Conservation (phyloP, 2,797 vertebrate species). For the Darevskia mixta region DNA sequence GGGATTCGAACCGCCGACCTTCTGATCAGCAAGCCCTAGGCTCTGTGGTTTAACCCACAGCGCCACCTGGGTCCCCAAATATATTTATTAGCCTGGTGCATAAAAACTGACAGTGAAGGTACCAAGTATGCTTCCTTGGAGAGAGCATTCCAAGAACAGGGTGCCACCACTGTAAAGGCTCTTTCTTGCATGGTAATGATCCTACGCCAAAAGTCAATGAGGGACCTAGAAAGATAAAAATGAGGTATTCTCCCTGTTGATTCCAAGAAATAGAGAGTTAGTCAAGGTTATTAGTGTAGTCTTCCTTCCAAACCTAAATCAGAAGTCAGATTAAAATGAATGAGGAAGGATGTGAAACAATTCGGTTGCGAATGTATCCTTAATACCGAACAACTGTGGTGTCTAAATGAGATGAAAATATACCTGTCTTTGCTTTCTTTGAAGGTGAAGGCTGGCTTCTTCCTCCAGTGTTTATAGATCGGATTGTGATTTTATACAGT, state of each 20-base stretch:
- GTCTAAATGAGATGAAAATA: constrained; percentile 24
- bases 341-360: neutral
- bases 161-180: too few relatives aligned
- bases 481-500: constrained; percentile 86
- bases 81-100: too few relatives aligned
- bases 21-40: too few relatives aligned
- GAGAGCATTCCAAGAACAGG: too few relatives aligned
- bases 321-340: neutral
- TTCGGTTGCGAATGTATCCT: neutral
- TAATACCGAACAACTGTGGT: neutral
- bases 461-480: constrained; percentile 82
- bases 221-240: neutral
- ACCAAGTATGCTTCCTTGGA: too few relatives aligned
- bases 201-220: neutral
- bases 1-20: too few relatives aligned
- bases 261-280: neutral
- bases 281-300: neutral
- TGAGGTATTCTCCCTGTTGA: neutral
- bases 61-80: too few relatives aligned
- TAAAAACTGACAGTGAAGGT: too few relatives aligned
- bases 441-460: constrained; percentile 87
- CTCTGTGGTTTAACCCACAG: too few relatives aligned
- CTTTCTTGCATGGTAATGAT: neutral
- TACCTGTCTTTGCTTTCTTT: constrained; percentile 89
- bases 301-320: neutral